A percentile compares a stretch with the other conserved stretches of the same genome.
phyloP scores from a whole-genome alignment of 2,113 vertebrate species.

The Dipodomys merriami region DNA sequence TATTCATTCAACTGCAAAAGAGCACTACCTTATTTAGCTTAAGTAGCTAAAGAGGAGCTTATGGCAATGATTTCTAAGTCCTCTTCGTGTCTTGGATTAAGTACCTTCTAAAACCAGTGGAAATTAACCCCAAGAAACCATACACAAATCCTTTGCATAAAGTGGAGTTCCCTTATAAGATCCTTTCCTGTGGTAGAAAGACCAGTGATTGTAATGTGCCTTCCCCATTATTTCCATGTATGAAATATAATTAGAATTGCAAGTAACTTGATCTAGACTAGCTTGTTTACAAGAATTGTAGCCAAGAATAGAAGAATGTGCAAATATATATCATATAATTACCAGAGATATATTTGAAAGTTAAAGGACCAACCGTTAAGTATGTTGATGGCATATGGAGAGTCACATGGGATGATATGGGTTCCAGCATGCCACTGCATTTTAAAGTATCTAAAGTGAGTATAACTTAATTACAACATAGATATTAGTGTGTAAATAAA shows the following conservation, averaged over 20 bases:
- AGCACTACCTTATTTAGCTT: not conserved
- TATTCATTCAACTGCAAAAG: not conserved
- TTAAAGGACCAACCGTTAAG: not conserved
- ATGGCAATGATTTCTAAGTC: constrained; percentile 51
- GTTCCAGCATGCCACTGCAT: not conserved
- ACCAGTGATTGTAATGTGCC: not conserved
- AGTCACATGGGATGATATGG: not conserved
- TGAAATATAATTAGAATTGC: not conserved
- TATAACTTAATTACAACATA: not conserved
- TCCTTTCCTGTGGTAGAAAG: constrained; percentile 18
- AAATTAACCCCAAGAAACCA: constrained; percentile 56
- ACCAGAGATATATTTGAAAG: not conserved
- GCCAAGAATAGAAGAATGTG: not conserved
- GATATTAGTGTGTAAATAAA: constrained; percentile 16
- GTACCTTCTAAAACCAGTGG: not conserved
- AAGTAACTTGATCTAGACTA: not conserved
- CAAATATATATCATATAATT: not conserved
- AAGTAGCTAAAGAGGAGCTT: constrained; percentile 48
- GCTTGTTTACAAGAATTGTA: not conserved
- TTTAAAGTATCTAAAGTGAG: constrained; percentile 7
- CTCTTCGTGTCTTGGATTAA: constrained; percentile 35
- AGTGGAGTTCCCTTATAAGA: not conserved
- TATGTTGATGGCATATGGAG: not conserved
- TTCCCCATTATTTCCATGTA: not conserved
- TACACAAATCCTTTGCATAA: not conserved